Evolutionary conservation across 2,888 invertebrate species (phyloP), one percentile per base, ranked within the genome.

Genomic region (Drosophila nr. fundita): DNA sequence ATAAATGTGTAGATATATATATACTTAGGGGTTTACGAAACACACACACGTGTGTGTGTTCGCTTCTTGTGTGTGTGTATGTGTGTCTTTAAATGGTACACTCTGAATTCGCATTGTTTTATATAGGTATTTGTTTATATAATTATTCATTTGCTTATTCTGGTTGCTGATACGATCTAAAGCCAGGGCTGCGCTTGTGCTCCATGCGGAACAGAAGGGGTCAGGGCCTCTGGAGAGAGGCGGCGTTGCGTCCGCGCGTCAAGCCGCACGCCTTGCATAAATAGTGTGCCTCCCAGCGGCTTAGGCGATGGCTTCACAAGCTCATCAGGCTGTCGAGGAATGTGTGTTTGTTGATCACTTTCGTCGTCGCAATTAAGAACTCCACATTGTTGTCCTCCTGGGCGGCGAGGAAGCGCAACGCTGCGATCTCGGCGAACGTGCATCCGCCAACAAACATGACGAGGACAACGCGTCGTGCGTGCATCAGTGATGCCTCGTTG

Each of bases 401-500:
- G 78, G 96, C 96, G 15, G 96, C 95, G 27, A 97, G 94, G 84
- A 95, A 96, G 69, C 97, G 94, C 13, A 97, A 91, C 0, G 96
- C 96, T 0, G 97, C 96, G 87, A 97, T 96, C 93, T 99, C 99
- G 2, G 99, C 98, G 93, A 96, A 98, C 0, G 99, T 99, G 91
- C 99, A 98, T 0, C 99, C 99, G 6, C 99, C 99, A 21, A 99
- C 96, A 92, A 99, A 99, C 93, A 99, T 98, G 0, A 99, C 98
- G 1, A 99, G 94, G 11, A 98, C 96, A 4, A 98, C 96, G 78
- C 92, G 90, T 50, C 91, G 90, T 63, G 89, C 83, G 73, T 93
- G 89, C 38, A 87, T 34, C 61, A 92, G 83, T 4, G 95, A 95
- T 69, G 94, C 94, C 59, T 95, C 95, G 79, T 95, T 95, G 0